Conservation (phyloP, 2,888 invertebrate genomes). For the Chrysodeixis includens region DNA sequence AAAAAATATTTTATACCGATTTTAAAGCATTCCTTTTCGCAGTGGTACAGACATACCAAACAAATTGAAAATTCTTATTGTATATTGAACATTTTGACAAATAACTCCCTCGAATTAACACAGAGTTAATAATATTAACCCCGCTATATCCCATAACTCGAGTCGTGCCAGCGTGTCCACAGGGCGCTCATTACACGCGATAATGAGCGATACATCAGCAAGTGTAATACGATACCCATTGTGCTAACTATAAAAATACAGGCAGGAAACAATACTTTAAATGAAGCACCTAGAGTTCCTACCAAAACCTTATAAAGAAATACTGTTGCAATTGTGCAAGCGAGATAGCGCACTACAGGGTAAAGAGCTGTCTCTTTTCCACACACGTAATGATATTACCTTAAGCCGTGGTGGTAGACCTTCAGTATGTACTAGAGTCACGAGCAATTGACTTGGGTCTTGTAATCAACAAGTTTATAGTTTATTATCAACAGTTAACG, state of each 20-base stretch:
- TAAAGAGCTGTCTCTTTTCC: too few species aligned
- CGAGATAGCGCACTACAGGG: too few species aligned
- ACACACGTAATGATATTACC: too few species aligned
- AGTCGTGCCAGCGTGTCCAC: slow-evolving; percentile 35
- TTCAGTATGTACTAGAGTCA: slow-evolving; percentile 31
- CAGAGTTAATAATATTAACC: neutral
- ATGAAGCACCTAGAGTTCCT: slow-evolving; percentile 19
- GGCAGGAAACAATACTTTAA: slow-evolving; percentile 56
- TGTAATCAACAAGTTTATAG: slow-evolving; percentile 43
- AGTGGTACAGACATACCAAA: too few species aligned
- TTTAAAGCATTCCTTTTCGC: too few species aligned
- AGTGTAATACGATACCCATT: slow-evolving; percentile 71
- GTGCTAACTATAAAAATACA: slow-evolving; percentile 56
- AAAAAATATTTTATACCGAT: too few species aligned
- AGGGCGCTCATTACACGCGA: slow-evolving; percentile 73
- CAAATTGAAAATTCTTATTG: too few species aligned
- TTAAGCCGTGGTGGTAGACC: too few species aligned
- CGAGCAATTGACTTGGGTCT: slow-evolving; percentile 43
- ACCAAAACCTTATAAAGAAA: too few species aligned
- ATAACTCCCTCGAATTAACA: too few species aligned
- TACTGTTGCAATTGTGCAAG: too few species aligned
- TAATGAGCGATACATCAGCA: slow-evolving; percentile 77
- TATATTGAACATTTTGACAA: too few species aligned
- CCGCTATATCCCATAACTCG: slow-evolving; percentile 35
- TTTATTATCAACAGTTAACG: slow-evolving; percentile 33